These are phyloP conservation scores for Epinephelus cyanopodus DNA, from an alignment of 2,113 vertebrate genomes.

Conservation along the genomic window DNA sequence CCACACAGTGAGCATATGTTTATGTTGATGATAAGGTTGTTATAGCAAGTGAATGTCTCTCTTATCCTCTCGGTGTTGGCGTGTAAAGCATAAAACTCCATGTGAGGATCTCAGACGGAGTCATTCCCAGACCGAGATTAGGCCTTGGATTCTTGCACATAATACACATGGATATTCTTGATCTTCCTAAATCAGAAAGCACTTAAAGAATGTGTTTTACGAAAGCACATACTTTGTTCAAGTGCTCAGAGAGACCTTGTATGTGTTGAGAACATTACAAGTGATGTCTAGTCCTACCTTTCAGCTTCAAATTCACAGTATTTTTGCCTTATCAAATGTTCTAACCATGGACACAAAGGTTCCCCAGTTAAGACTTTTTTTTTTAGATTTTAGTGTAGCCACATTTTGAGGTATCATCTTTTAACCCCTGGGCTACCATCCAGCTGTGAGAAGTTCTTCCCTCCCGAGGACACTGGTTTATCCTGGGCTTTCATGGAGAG, in stretches of 20 bases:
- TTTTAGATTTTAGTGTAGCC: neutral
- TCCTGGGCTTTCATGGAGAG: conserved; percentile 66
- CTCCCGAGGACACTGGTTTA: conserved; percentile 82
- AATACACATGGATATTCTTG: conserved; percentile 20
- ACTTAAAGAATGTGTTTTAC: conserved; percentile 7
- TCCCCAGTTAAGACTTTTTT: conserved; percentile 9
- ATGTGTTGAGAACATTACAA: neutral
- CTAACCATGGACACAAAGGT: conserved; percentile 24
- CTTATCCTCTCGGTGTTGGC: conserved; percentile 30
- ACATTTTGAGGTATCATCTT: conserved; percentile 28
- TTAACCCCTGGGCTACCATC: conserved; percentile 54
- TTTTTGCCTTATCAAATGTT: neutral
- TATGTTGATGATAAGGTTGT: conserved; percentile 53
- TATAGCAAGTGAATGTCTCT: conserved; percentile 47
- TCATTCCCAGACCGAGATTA: conserved; percentile 43
- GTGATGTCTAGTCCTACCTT: neutral
- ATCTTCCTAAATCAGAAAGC: conserved; percentile 19
- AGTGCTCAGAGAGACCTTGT: conserved; percentile 1
- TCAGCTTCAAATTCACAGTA: neutral
- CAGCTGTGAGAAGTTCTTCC: conserved; percentile 56
- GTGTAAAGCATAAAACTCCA: conserved; percentile 33
- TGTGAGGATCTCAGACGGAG: conserved; percentile 34
- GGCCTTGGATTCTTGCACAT: conserved; percentile 19
- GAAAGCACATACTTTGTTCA: neutral
- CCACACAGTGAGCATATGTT: conserved; percentile 70